These are phyloP conservation scores for Dipodomys spectabilis DNA, from an alignment of 2,113 vertebrate genomes.

Conservation along the genomic window DNA sequence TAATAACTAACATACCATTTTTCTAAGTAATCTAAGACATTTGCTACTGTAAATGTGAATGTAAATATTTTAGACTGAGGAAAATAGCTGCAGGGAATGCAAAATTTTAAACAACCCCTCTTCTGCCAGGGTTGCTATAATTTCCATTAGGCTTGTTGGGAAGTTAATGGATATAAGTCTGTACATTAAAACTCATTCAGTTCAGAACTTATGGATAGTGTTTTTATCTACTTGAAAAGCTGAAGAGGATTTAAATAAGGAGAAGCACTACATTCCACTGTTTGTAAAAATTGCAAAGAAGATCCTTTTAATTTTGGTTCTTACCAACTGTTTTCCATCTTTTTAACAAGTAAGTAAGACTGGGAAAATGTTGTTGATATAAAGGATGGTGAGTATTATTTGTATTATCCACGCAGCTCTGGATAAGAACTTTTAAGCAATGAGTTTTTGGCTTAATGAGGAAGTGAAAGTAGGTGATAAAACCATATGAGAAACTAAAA, in stretches of 20 bases:
- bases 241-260: background rate
- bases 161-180: constrained; percentile 33
- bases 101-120: constrained; percentile 12
- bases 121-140: background rate
- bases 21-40: background rate
- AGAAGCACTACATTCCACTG: background rate
- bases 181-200: background rate
- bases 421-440: background rate
- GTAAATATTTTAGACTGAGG: constrained; percentile 42
- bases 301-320: background rate
- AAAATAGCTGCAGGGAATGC: constrained; percentile 38
- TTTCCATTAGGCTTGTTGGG: constrained; percentile 20
- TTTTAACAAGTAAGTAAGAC: background rate
- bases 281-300: constrained; percentile 2
- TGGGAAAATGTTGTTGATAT: background rate
- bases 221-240: constrained; percentile 24
- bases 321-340: constrained; percentile 33
- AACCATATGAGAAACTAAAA: constrained; percentile 25
- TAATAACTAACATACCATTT: background rate
- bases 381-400: background rate
- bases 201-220: background rate
- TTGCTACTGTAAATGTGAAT: background rate
- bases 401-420: background rate
- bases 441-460: background rate
- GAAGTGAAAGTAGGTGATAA: background rate